Conservation (phyloP, 1,140 invertebrate species). For the Apis dorsata region DNA sequence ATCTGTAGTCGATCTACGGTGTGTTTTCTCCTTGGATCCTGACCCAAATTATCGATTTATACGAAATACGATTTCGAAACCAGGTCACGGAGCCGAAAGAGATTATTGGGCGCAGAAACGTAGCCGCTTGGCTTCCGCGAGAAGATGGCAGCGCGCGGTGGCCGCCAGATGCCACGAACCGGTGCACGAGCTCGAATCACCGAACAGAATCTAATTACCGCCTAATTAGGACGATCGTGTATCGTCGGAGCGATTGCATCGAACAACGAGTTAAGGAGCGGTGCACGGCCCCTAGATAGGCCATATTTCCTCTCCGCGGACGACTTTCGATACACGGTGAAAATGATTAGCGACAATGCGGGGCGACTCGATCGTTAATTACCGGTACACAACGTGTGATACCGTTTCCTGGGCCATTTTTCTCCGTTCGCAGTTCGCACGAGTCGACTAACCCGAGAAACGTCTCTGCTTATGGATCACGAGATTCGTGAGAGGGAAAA, state of each 20-base stretch:
- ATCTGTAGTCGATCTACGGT: no score
- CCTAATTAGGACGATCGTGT: slow-evolving; percentile 72
- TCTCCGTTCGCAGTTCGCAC: slow-evolving; percentile 12
- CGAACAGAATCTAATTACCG: slow-evolving; percentile 71
- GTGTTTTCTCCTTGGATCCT: not conserved
- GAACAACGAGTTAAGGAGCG: slow-evolving; percentile 60
- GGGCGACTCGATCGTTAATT: slow-evolving; percentile 54
- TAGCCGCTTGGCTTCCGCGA: slow-evolving; percentile 34
- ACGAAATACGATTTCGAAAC: not conserved
- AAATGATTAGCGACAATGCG: slow-evolving; percentile 62
- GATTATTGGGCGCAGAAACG: slow-evolving; percentile 26
- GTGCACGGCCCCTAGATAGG: slow-evolving; percentile 42
- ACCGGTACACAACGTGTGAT: slow-evolving; percentile 49
- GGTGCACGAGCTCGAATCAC: slow-evolving; percentile 63
- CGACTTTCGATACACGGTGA: slow-evolving; percentile 65
- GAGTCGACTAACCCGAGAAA: not conserved
- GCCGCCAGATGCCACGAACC: slow-evolving; percentile 28
- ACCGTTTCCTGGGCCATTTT: slow-evolving; percentile 40
- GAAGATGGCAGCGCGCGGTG: slow-evolving; percentile 16
- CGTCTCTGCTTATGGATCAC: no score
- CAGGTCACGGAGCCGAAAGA: slow-evolving; percentile 4
- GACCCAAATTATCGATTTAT: not conserved
- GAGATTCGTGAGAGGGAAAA: no score
- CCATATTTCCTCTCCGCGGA: slow-evolving; percentile 60
- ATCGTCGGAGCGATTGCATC: slow-evolving; percentile 66